Evolutionary conservation across 2,113 vertebrate species (phyloP).

Genomic region (Dicerorhinus sumatrensis): DNA sequence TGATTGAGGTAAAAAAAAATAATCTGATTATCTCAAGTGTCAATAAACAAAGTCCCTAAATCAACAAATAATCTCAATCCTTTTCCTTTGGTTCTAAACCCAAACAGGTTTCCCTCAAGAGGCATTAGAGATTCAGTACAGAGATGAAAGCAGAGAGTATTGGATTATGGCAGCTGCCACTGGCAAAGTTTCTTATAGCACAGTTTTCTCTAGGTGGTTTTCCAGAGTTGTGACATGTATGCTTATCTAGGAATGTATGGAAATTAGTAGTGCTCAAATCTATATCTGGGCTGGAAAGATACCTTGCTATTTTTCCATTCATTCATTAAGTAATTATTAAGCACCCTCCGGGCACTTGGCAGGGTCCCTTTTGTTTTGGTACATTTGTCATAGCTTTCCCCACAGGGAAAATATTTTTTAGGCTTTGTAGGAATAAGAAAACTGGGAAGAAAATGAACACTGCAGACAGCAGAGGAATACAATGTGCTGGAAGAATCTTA

Average conservation of each 20-base stretch:
- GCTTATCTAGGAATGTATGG: not conserved
- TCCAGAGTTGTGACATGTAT: not conserved
- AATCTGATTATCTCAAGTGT: not conserved
- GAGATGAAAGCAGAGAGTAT: not conserved
- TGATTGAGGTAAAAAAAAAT: not conserved
- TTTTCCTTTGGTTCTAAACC: not conserved
- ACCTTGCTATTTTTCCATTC: not conserved
- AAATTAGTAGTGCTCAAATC: not conserved
- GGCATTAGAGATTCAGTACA: not conserved
- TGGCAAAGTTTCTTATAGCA: not conserved
- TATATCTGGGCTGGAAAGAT: not conserved
- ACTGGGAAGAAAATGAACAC: constrained; percentile 38
- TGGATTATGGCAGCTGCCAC: not conserved
- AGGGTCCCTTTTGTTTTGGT: not conserved
- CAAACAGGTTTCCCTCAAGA: not conserved
- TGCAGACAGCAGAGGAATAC: constrained; percentile 10
- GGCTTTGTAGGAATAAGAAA: constrained; percentile 11
- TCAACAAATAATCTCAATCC: not conserved
- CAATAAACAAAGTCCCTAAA: not conserved
- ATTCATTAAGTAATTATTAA: not conserved
- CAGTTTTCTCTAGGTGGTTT: not conserved
- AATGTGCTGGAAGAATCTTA: constrained; percentile 57
- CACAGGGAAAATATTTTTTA: constrained; percentile 3
- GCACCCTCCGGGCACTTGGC: not conserved
- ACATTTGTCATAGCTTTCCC: not conserved